These are phyloP conservation scores for Rhorus exstirpatorius DNA, from an alignment of 2,888 invertebrate genomes.

Conservation along the genomic window DNA sequence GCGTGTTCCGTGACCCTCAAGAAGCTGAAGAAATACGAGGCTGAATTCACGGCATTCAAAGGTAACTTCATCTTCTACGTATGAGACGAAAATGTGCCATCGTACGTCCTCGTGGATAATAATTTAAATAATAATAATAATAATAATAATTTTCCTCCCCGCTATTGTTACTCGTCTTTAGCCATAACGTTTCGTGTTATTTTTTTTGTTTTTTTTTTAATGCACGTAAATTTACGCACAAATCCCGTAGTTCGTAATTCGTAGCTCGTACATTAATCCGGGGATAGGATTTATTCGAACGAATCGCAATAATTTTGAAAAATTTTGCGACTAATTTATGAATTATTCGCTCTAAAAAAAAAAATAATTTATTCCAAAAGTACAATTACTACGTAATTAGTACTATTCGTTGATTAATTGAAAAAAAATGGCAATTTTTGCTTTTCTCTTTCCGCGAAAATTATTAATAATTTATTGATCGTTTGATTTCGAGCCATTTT, in stretches of 20 bases:
- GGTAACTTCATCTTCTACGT: slow-evolving; percentile 87
- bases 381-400: no score
- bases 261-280: slow-evolving; percentile 22
- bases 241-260: slow-evolving; percentile 34
- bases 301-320: no score
- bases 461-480: no score
- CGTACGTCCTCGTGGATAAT: slow-evolving; percentile 35
- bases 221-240: slow-evolving; percentile 51
- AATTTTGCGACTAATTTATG: no score
- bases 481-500: no score
- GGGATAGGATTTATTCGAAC: no score
- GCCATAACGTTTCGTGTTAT: slow-evolving; percentile 50
- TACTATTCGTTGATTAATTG: no score
- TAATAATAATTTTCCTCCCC: slow-evolving; percentile 10
- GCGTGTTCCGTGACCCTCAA: slow-evolving; percentile 97
- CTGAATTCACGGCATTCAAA: slow-evolving; percentile 93
- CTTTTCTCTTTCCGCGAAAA: no score
- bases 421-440: no score
- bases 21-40: slow-evolving; percentile 97
- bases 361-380: no score
- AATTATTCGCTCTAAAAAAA: no score
- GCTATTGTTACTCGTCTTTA: slow-evolving; percentile 45
- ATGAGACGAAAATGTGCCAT: slow-evolving; percentile 72
- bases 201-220: slow-evolving; percentile 43
- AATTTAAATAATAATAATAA: slow-evolving; percentile 21